Base-by-base conservation (phyloP, 2,113 vertebrate genomes). In the Psittacula cyanocephala region DNA sequence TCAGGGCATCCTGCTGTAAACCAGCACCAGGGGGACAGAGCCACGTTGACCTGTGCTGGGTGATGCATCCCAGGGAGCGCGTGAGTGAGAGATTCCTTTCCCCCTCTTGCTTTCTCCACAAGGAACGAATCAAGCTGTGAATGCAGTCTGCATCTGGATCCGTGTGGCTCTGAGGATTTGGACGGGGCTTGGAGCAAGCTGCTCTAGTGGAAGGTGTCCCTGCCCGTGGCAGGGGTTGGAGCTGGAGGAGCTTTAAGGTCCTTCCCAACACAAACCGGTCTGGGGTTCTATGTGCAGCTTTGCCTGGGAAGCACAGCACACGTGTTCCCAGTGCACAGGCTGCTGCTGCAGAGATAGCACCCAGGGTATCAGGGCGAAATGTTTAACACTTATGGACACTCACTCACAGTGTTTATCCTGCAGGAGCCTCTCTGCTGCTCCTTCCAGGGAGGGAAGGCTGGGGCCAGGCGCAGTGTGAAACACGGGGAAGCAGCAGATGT, bases 71-170 rank as follows among this genome's bases (percentile, higher is more conserved):
- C 25, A 19, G 8, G 20, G 4, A 83, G 20, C 7, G 13, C 3
- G 1, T 53, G n/a, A 49, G 24, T 14, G 35, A 28, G 35, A 55
- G 15, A 6, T 19, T 39, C 33, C 41, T 44, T 55, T 17, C 24
- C 8, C 11, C 18, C 11, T 52, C 28, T 67, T 77, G 8, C 65
- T 88, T 89, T 97, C 81, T 88, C 60, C 59, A 81, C 77, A 95
- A 96, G 77, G 88, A 97, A 60, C 31, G 75, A 82, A 85, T 11
- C 13, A 27, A 95, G 88, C 17, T 13, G 5, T 91, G 93, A 86
- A 87, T 91, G 80, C 18, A 43, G 64, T 59, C 81, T 89, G 83
- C 75, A 78, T 86, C 94, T 96, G 95, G 71, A 96, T 71, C 78
- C 80, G 71, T 62, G 69, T 60, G 71, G 17, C 63, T 31, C 33